Evolutionary conservation across 2,797 vertebrate genomes (phyloP).

Genomic region (Haliaeetus vocifer): DNA sequence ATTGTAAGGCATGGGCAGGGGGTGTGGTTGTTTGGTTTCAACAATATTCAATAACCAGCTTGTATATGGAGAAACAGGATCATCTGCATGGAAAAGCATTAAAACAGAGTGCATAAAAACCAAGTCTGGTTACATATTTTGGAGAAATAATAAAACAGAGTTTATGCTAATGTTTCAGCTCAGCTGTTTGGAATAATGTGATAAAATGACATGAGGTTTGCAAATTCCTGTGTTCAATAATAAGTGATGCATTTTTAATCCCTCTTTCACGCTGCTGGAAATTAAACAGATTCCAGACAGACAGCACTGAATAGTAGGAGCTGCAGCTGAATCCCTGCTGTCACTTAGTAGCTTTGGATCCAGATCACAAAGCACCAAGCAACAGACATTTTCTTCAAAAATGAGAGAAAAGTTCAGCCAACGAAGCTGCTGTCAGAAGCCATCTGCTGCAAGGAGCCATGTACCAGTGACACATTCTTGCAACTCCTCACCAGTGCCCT

Average conservation of each 20-base stretch:
- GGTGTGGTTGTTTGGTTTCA: conserved; percentile 92
- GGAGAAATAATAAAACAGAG: neutral
- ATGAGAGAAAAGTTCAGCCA: conserved; percentile 30
- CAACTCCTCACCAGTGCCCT: neutral
- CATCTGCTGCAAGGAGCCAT: neutral
- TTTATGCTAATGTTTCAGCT: neutral
- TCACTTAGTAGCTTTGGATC: conserved; percentile 14
- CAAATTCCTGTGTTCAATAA: conserved; percentile 21
- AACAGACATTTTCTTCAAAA: conserved; percentile 29
- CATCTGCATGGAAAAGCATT: conserved; percentile 74
- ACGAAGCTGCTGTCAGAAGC: neutral
- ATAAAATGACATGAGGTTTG: neutral
- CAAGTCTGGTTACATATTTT: neutral
- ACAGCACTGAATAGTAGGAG: neutral
- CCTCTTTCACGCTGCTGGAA: conserved; percentile 23
- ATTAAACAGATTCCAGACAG: conserved; percentile 31
- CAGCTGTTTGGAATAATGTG: neutral
- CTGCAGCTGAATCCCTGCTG: conserved; percentile 27
- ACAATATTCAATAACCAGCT: conserved; percentile 92
- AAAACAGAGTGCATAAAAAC: neutral
- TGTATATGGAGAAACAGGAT: conserved; percentile 92
- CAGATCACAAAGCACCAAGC: conserved; percentile 36
- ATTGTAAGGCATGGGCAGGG: conserved; percentile 94
- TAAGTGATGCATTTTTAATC: conserved; percentile 47
- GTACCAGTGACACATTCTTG: neutral